Base-by-base conservation (phyloP, 1,140 invertebrate species). In the Hormaphis cornu region DNA sequence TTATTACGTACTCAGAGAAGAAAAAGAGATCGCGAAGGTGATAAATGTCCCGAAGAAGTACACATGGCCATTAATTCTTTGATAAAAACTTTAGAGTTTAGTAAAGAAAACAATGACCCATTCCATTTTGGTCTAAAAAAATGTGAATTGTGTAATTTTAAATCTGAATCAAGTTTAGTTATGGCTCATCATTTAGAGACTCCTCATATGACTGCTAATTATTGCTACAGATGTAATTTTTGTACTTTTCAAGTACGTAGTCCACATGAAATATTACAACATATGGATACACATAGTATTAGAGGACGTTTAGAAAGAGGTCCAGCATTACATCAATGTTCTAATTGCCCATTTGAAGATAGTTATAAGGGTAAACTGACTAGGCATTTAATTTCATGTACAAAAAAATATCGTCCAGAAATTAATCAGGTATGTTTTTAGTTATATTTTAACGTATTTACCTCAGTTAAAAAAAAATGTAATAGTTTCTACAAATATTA, bases 291-390 rank as follows among this genome's bases (percentile, higher is more conserved):
- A 0, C 94, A 98, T 77, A 88, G 87, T 73, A 86, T 90, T 12
- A 82, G 87, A 69, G 90, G 89, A 12, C 84, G 88, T 71, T 79
- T 96, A 42, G 91, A 95, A 73, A 83, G 89, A 69, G 90, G 91
- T 9, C 86, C 89, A 35, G 86, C 89, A 0, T 90, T 90, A 76
- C 93, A 94, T 79, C 91, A 95, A 74, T 97, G 94, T 78, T 86
- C 90, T 0, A 90, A 93, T 75, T 97, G 95, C 82, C 88, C 91
- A 1, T 97, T 95, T 76, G 94, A 97, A 77, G 91, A 95, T 74
- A 94, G 93, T 76, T 89, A 91, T 69, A 96, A 95, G 78, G 89
- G 89, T n/a, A 95, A 95, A 80, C 79, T 96, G 58, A 91, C 87
- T 0, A 82, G 92, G 18, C 95, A 97, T 81, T 83, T 89, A 71